Percentiles rank a stretch among this genome's conserved stretches.
Evolutionary conservation across 2,888 invertebrate genomes (phyloP).

Genomic region (Cyclophora punctaria): DNA sequence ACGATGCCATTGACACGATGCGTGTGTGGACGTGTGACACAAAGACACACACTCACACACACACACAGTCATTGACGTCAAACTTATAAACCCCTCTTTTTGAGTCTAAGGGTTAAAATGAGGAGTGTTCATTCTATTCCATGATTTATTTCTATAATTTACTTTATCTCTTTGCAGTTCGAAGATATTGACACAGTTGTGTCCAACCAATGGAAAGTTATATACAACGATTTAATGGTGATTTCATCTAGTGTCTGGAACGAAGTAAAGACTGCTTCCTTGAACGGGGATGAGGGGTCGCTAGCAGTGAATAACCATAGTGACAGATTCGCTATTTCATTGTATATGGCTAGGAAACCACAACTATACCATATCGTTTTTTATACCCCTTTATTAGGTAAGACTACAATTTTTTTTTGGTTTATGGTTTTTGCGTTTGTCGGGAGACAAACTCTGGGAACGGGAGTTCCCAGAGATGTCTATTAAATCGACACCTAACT

Average conservation of each 20-base stretch:
- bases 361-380: slow-evolving; percentile 46
- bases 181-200: slow-evolving; percentile 37
- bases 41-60: no score
- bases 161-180: slow-evolving; percentile 32
- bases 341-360: slow-evolving; percentile 34
- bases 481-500: no score
- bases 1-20: no score
- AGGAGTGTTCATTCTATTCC: no score
- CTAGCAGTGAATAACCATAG: slow-evolving; percentile 28
- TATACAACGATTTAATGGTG: slow-evolving; percentile 17
- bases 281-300: slow-evolving; percentile 24
- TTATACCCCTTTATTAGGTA: slow-evolving; percentile 63
- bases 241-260: slow-evolving; percentile 33
- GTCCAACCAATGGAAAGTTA: slow-evolving; percentile 42
- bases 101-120: no score
- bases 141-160: no score
- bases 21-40: no score
- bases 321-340: slow-evolving; percentile 38
- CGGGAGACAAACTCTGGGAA: no score
- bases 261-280: slow-evolving; percentile 13
- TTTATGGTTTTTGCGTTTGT: no score
- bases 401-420: slow-evolving; percentile 5
- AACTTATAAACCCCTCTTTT: no score
- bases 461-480: no score
- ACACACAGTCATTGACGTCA: no score